These are phyloP conservation scores for Dione vanillae DNA, from an alignment of 2,888 invertebrate species.

Conservation along the genomic window DNA sequence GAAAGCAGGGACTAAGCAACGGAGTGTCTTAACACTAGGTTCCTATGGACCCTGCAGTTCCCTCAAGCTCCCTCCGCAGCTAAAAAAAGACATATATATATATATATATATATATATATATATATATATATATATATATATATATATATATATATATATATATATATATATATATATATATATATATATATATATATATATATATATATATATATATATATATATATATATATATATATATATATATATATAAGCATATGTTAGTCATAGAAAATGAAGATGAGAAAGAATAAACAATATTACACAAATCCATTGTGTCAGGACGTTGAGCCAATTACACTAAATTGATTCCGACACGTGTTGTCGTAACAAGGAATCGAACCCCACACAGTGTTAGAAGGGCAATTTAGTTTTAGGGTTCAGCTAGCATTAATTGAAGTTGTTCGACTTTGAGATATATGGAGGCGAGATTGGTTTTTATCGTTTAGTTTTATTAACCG, in stretches of 20 bases:
- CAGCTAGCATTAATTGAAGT: background rate
- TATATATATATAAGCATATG: background rate
- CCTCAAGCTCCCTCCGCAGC: too few relatives aligned
- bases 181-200: too few relatives aligned
- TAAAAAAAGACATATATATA: too few relatives aligned
- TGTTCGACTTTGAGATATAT: background rate
- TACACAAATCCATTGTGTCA: background rate
- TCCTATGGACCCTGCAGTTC: too few relatives aligned
- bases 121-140: too few relatives aligned
- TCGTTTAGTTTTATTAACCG: too few relatives aligned
- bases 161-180: too few relatives aligned
- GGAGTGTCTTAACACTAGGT: too few relatives aligned
- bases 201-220: background rate
- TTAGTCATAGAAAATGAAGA: conserved; percentile 1
- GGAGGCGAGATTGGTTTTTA: too few relatives aligned
- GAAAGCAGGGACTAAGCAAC: too few relatives aligned
- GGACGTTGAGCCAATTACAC: conserved; percentile 44
- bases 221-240: background rate
- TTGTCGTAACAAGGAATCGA: conserved; percentile 45
- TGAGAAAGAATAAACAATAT: background rate
- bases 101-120: too few relatives aligned
- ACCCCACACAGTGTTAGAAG: conserved; percentile 29
- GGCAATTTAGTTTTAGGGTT: conserved; percentile 35
- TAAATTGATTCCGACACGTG: conserved; percentile 43
- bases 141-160: too few relatives aligned